Conservation (phyloP, 2,797 vertebrate species). For the Oryzias dopingdopingensis region DNA sequence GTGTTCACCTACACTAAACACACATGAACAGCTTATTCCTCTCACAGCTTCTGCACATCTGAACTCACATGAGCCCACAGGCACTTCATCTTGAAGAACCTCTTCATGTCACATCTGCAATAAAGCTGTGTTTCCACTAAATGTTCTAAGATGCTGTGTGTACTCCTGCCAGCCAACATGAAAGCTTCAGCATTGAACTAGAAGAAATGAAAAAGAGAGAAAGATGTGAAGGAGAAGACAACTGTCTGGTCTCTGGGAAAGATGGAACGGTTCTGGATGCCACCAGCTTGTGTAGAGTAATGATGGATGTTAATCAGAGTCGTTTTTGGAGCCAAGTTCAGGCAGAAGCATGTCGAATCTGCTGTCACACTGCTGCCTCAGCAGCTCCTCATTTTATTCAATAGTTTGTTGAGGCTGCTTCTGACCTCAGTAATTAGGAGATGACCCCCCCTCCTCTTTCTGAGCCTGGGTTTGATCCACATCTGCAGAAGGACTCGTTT, state of each 20-base stretch:
- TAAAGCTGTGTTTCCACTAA: slow-evolving; percentile 71
- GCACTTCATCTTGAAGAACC: slow-evolving; percentile 41
- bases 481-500: no score
- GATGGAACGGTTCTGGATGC: neutral
- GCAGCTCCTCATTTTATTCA: no score
- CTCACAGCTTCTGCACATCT: slow-evolving; percentile 44
- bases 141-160: slow-evolving; percentile 60
- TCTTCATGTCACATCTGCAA: slow-evolving; percentile 74
- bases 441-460: no score
- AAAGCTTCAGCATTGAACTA: slow-evolving; percentile 61
- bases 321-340: no score
- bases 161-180: slow-evolving; percentile 62
- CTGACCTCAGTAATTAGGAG: no score
- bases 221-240: slow-evolving; percentile 28
- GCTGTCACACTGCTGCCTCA: no score
- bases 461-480: no score
- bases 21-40: slow-evolving; percentile 13
- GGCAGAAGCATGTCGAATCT: no score
- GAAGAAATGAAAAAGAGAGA: slow-evolving; percentile 65
- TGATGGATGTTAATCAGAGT: no score
- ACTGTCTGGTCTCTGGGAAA: slow-evolving; percentile 26
- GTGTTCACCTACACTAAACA: no score
- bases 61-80: slow-evolving; percentile 52
- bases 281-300: no score
- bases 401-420: no score